Evolutionary conservation across 2,797 vertebrate species (phyloP), one percentile per base, ranked within the genome.

Genomic region (Aselliscus stoliczkanus): DNA sequence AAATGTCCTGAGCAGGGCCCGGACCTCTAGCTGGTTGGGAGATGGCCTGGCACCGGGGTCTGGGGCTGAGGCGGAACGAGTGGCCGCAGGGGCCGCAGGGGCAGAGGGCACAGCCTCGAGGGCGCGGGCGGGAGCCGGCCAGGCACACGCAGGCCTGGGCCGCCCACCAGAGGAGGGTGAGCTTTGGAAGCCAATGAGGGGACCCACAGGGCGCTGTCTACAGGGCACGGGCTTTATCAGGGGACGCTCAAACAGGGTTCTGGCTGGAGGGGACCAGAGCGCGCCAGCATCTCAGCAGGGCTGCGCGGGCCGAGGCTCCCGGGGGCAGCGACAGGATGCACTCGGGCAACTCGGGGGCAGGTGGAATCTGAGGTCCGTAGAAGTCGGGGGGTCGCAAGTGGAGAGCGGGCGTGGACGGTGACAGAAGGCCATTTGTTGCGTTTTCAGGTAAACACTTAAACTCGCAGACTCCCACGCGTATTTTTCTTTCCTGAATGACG

Each of bases 381-480:
- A 17, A 2, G 4, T 14, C 0, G 5, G 12, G 29, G 11, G 56
- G 23, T 60, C 2, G 1, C 15, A 34, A 27, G 15, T 13, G 12
- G 18, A 15, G 39, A 37, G 13, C 0, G 13, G 31, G 20, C 15
- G 1, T 2, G 2, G n/a, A 34, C 4, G 39, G 12, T 15, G 34
- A 29, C n/a, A 88, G 29, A 14, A 47, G 47, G 37, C 20, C 11
- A 2, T 31, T 34, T 12, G 9, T 18, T n/a, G 29, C 5, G 15
- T 39, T 21, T 56, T 4, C 23, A 44, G 29, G 29, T 10, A 25
- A 81, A 70, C 2, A 2, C 65, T 4, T 21, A 54, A 25, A 44
- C 5, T 18, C 17, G 5, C 0, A 3, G 8, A 0, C 9, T 0
- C 37, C 31, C 18, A 17, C 4, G 1, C 12, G 42, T 34, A n/a